Evolutionary conservation across 2,888 invertebrate genomes (phyloP).

Genomic region (Hanleya hanleyi): DNA sequence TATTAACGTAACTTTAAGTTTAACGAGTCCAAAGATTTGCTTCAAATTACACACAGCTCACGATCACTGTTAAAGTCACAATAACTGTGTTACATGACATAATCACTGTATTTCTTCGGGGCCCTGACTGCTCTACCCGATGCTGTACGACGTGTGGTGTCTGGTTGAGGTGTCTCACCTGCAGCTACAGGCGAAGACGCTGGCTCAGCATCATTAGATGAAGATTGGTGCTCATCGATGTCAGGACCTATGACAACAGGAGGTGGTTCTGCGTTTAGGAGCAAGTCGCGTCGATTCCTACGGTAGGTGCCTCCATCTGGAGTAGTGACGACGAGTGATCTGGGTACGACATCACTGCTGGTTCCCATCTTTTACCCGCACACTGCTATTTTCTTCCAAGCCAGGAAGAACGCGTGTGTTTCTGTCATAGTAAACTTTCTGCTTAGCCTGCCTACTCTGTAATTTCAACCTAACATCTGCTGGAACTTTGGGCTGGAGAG

Average conservation of each 20-base stretch:
- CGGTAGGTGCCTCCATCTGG: neutral
- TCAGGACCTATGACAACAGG: neutral
- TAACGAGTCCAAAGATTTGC: too few species aligned
- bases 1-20: too few species aligned
- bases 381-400: conserved; percentile 13
- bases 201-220: too few species aligned
- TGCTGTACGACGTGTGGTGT: too few species aligned
- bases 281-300: conserved; percentile 10
- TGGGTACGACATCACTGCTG: too few species aligned
- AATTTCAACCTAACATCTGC: neutral
- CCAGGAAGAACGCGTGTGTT: neutral
- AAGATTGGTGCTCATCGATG: neutral
- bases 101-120: too few species aligned
- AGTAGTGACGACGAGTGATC: conserved; percentile 8
- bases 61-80: too few species aligned
- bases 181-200: too few species aligned
- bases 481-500: neutral
- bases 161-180: too few species aligned
- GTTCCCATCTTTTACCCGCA: conserved; percentile 15
- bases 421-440: conserved; percentile 6
- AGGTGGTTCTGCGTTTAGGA: neutral
- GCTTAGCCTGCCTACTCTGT: neutral
- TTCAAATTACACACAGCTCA: too few species aligned
- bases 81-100: too few species aligned
- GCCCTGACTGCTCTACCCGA: too few species aligned